A percentile compares a stretch with the other conserved stretches of the same genome.
Conservation (phyloP, 2,113 vertebrate species). For the Elephas maximus region DNA sequence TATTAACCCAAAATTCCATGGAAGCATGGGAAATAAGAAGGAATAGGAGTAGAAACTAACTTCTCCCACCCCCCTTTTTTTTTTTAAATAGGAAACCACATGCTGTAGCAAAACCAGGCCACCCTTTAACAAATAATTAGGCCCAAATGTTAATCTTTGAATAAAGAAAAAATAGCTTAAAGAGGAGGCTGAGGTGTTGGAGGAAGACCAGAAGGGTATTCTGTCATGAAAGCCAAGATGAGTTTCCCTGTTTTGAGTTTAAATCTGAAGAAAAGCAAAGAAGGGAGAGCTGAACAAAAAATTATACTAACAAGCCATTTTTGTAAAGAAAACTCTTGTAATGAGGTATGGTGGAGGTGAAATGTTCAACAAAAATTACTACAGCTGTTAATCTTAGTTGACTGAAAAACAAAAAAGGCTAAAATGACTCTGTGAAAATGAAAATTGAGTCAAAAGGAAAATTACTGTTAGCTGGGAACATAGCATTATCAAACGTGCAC, state of each 20-base stretch:
- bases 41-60: neutral
- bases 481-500: neutral
- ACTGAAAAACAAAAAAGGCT: neutral
- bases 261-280: conserved; percentile 7
- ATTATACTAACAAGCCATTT: neutral
- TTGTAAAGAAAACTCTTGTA: neutral
- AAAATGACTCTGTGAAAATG: neutral
- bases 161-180: neutral
- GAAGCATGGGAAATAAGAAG: neutral
- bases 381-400: neutral
- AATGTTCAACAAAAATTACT: neutral
- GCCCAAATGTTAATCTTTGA: neutral
- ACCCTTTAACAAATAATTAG: neutral
- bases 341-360: neutral
- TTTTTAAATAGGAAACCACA: neutral
- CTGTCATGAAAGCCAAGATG: neutral
- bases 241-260: neutral
- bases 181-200: neutral
- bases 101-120: neutral
- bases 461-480: neutral
- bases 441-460: neutral
- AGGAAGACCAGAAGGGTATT: neutral
- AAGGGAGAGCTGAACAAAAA: neutral
- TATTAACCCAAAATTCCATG: neutral
- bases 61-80: no score